A percentile compares a stretch with the other conserved stretches of the same genome.
Conservation (phyloP, 2,113 vertebrate species). For the Oreochromis aureus region DNA sequence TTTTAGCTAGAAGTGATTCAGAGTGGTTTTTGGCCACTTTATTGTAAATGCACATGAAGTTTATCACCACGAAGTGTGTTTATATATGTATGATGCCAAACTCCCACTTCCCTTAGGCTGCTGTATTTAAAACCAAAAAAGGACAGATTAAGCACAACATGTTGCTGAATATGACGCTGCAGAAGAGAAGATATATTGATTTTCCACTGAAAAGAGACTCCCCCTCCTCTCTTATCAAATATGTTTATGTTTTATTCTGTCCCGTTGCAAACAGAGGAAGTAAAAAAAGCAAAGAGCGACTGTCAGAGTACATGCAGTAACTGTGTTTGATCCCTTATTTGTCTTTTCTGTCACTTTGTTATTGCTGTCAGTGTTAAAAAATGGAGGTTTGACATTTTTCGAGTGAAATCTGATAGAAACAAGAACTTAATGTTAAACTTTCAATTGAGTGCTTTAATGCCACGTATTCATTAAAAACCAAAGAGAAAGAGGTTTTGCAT, state of each 20-base stretch:
- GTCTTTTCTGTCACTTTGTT: not conserved
- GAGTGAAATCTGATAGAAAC: not conserved
- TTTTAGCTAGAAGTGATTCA: slow-evolving; percentile 11
- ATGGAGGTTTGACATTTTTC: rapidly evolving
- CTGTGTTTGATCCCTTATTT: not conserved
- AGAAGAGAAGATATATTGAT: slow-evolving; percentile 8
- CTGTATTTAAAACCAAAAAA: slow-evolving; percentile 31
- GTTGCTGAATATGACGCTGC: slow-evolving; percentile 20
- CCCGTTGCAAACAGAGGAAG: not conserved
- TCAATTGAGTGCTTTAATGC: not conserved
- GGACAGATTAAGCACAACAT: slow-evolving; percentile 12
- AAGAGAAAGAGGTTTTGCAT: not conserved
- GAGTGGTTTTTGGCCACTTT: slow-evolving; percentile 16
- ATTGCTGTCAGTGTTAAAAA: not conserved
- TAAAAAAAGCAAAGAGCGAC: not conserved
- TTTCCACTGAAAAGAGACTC: slow-evolving; percentile 7
- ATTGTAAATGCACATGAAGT: slow-evolving; percentile 39
- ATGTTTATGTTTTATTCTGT: not conserved
- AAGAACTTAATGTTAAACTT: not conserved
- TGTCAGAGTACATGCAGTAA: not conserved
- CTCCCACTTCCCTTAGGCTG: slow-evolving; percentile 5
- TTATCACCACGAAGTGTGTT: not conserved
- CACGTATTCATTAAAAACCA: not conserved
- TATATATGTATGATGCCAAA: slow-evolving; percentile 15
- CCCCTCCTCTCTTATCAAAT: not conserved